phyloP scores from a whole-genome alignment of 2,113 vertebrate species.

The Carettochelys insculpta region DNA sequence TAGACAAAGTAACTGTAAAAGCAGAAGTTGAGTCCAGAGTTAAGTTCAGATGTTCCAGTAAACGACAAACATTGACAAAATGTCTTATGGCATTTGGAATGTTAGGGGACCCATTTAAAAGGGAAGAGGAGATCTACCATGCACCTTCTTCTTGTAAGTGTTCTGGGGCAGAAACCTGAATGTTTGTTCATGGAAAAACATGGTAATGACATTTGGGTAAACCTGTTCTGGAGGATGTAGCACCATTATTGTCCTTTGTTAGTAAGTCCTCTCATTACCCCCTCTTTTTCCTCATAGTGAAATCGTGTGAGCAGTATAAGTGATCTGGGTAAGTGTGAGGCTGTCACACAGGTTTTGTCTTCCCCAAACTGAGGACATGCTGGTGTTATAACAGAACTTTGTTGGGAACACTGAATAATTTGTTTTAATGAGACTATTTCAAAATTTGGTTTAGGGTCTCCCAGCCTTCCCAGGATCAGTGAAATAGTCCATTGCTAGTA shows the following conservation, averaged over 20 bases:
- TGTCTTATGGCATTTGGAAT: neutral
- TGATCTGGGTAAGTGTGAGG: neutral
- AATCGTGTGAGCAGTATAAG: neutral
- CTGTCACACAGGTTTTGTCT: neutral
- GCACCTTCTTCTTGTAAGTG: neutral
- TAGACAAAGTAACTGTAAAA: neutral
- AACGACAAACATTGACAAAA: neutral
- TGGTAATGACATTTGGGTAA: neutral
- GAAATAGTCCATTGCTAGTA: neutral
- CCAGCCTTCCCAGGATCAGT: neutral
- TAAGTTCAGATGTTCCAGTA: neutral
- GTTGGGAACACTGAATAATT: neutral
- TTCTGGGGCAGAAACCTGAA: neutral
- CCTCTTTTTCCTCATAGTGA: neutral
- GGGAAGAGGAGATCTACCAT: neutral
- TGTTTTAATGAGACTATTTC: neutral
- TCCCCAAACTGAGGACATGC: neutral
- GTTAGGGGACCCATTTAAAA: neutral
- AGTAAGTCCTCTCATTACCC: neutral
- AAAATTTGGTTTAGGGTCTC: neutral
- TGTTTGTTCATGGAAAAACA: neutral
- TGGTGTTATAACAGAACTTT: neutral
- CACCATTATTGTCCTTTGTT: neutral
- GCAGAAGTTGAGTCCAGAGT: neutral
- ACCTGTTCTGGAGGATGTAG: neutral